A percentile compares a stretch with the other conserved stretches of the same genome.
phyloP scores from a whole-genome alignment of 2,797 vertebrate genomes.

The Pipistrellus pygmaeus region DNA sequence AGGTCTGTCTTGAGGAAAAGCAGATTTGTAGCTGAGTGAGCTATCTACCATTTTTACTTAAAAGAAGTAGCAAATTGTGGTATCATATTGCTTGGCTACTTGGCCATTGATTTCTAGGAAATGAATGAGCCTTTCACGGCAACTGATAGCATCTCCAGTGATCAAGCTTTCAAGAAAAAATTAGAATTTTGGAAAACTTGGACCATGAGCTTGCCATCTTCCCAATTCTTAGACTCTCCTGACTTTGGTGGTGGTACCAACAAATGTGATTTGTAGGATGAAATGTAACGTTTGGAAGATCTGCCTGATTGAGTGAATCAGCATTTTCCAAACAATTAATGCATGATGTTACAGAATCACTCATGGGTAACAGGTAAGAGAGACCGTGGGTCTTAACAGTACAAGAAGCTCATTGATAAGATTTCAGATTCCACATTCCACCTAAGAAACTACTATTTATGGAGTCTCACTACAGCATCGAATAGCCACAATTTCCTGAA shows the following conservation, averaged over 20 bases:
- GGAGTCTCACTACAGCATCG: background rate
- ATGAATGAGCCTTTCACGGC: background rate
- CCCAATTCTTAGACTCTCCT: background rate
- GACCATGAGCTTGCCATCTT: background rate
- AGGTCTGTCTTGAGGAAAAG: background rate
- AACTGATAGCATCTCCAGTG: background rate
- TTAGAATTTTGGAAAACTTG: background rate
- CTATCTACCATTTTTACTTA: background rate
- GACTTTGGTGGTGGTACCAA: background rate
- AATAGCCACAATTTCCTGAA: background rate
- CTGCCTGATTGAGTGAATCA: background rate
- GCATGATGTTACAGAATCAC: background rate
- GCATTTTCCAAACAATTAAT: background rate
- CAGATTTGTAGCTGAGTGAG: background rate
- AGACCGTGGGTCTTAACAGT: background rate
- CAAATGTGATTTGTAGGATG: background rate
- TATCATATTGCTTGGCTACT: background rate
- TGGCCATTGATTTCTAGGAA: background rate
- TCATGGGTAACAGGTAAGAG: background rate
- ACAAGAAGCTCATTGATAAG: background rate
- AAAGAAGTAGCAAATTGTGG: background rate
- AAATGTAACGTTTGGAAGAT: background rate
- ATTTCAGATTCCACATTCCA: background rate
- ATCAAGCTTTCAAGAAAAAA: conserved; percentile 50
- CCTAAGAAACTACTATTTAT: conserved; percentile 5